Base-by-base conservation (phyloP, 2,113 vertebrate species). In the Carollia perspicillata region DNA sequence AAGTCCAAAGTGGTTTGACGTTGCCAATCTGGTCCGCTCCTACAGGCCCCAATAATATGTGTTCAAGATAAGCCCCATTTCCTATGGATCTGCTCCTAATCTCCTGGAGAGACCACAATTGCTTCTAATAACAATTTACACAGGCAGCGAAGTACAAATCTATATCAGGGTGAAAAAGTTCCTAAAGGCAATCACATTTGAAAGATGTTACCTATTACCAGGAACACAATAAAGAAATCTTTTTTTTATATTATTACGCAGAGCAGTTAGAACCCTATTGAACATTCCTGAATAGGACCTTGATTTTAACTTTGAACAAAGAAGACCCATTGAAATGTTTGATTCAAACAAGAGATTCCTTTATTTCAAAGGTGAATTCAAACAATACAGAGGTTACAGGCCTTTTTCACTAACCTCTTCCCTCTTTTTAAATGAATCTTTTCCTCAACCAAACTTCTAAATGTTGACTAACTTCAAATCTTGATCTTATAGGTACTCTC, bases 111-210 rank as follows among this genome's bases (percentile, higher is more conserved):
- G 94, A 96, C 95, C 51, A 96, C 93, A 96, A 81, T 97, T 94
- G 95, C 68, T 92, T 90, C 90, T 95, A 94, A 97, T 95, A 96
- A 93, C 66, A 95, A 95, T 95, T 97, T 97, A 95, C 51, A 94
- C 58, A 90, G 88, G 77, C 71, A 84, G 35, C 33, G 65, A 97
- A 96, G 80, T 84, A 88, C 90, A 96, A 96, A 95, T 95, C 95
- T n/a, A 81, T 80, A 97, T 88, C 65, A 77, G 95, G 42, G 35
- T 35, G 6, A 40, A 92, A 94, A 97, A 49, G 23, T 66, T 88
- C 63, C 84, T 37, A 58, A 95, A 95, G 84, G 92, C 95, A 97
- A 95, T 97, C 94, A 95, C 80, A 84, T 93, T 72, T 92, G 71
- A 95, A 96, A 95, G 80, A 95, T 95, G 80, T 95, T 95, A 95